Conservation (phyloP, 2,113 vertebrate species). For the Myrmecobius fasciatus region DNA sequence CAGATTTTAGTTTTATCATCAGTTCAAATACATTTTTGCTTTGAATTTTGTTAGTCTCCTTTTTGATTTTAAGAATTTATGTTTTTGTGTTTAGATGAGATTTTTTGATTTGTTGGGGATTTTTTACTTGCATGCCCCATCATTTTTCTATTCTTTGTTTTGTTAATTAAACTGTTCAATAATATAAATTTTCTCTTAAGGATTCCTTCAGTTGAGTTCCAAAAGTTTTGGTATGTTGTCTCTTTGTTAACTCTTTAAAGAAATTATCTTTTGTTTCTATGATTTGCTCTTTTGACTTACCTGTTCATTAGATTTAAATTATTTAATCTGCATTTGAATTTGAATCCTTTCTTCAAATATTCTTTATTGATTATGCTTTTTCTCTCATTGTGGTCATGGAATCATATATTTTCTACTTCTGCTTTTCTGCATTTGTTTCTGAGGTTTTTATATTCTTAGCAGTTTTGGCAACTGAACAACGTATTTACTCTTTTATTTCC, state of each 20-base stretch:
- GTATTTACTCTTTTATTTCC: not conserved
- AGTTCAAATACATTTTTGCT: not conserved
- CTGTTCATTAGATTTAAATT: not conserved
- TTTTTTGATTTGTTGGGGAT: not conserved
- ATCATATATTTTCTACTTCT: not conserved
- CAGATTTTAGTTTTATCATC: not conserved
- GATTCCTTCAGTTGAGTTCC: not conserved
- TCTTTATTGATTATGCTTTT: not conserved
- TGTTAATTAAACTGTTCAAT: not conserved
- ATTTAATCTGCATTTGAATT: not conserved
- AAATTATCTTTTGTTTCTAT: not conserved
- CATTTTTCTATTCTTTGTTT: not conserved
- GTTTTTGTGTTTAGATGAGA: not conserved
- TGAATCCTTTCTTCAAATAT: not conserved
- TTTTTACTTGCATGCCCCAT: not conserved
- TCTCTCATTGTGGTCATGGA: not conserved
- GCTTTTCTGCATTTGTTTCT: not conserved
- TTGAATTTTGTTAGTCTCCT: not conserved
- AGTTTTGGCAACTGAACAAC: not conserved
- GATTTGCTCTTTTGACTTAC: not conserved
- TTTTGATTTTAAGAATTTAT: not conserved
- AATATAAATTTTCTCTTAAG: not conserved
- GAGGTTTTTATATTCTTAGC: not conserved
- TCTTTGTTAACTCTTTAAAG: no score
- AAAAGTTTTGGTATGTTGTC: not conserved